Evolutionary conservation across 1,140 invertebrate genomes (phyloP), one percentile per base, ranked within the genome.

Genomic region (Antheraea mylitta): DNA sequence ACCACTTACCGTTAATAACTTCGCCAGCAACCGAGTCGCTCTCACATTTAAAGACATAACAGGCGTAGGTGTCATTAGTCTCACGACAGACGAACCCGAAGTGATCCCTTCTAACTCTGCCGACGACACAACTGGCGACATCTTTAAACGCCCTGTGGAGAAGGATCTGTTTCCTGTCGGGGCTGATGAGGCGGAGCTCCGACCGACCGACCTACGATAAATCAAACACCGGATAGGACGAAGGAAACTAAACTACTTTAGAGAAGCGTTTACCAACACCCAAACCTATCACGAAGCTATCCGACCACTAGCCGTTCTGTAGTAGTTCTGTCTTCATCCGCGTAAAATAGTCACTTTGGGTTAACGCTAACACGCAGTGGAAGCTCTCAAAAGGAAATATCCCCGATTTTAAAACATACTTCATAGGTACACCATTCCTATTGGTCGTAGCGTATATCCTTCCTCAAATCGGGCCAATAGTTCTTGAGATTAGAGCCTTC

Each of bases 81-180:
- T 98, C 97, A 18, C 95, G 93, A 73, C 97, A 98, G 53, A 99
- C 98, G 79, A 99, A 98, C 0, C 98, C 98, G 91, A 99, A 99
- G 82, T 99, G 97, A 70, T 98, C 97, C 22, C 94, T 92, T 78
- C 96, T 95, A 70, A 94, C 93, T 7, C 96, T 89, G 0, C 98
- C 98, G 81, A 97, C 96, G n/a, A 97, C 96, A 77, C 97, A 98
- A 73, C 96, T 97, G 2, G 96, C 96, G 42, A 99, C 96, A 82
- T 99, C 97, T 79, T 95, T 96, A 70, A 99, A 95, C 37, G 96
- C 95, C 77, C 98, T 96, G 81, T 97, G 96, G 3, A 99, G 93
- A 19, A 99, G 93, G 18, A 98, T 95, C 80, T 97, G 96, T 83
- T 99, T 99, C 45, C 97, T 94, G 86, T 99, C 98, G 0, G 97